Percentiles rank a stretch among this genome's conserved stretches.
phyloP scores from a whole-genome alignment of 1,140 invertebrate species.

The Brachionus plicatilis region DNA sequence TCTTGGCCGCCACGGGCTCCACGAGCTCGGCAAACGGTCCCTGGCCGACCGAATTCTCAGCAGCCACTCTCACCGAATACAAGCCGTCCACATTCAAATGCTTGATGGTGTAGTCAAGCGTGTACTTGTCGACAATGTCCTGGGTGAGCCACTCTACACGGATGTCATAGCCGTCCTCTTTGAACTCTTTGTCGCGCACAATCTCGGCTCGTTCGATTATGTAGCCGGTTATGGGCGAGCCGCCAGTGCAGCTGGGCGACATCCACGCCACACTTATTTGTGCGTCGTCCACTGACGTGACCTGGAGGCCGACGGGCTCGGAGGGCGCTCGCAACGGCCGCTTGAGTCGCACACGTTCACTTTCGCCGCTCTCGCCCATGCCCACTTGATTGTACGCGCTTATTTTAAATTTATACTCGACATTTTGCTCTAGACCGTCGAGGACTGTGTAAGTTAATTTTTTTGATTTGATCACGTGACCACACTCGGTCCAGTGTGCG shows the following conservation, averaged over 20 bases:
- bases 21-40: not conserved
- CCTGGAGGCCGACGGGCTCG: not conserved
- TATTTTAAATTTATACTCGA: conserved; percentile 86
- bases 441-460: not conserved
- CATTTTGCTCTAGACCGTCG: conserved; percentile 63
- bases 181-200: conserved; percentile 58
- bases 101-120: not conserved
- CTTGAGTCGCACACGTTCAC: not conserved
- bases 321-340: not conserved
- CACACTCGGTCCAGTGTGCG: not conserved
- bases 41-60: conserved; percentile 7
- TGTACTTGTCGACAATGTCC: conserved; percentile 2
- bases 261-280: conserved; percentile 63
- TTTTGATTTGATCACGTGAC: not conserved
- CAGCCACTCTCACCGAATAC: conserved; percentile 35
- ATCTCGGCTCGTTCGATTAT: conserved; percentile 70
- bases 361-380: conserved; percentile 66
- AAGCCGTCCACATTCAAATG: conserved; percentile 1
- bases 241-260: conserved; percentile 82
- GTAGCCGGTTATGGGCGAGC: conserved; percentile 71
- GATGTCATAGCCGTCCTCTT: not conserved
- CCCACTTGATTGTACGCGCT: conserved; percentile 89
- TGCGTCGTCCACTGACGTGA: not conserved
- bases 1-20: conserved; percentile 1
- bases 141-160: not conserved